A percentile compares a stretch with the other conserved stretches of the same genome.
Conservation (phyloP, 2,113 vertebrate species). For the Eulemur macaco region DNA sequence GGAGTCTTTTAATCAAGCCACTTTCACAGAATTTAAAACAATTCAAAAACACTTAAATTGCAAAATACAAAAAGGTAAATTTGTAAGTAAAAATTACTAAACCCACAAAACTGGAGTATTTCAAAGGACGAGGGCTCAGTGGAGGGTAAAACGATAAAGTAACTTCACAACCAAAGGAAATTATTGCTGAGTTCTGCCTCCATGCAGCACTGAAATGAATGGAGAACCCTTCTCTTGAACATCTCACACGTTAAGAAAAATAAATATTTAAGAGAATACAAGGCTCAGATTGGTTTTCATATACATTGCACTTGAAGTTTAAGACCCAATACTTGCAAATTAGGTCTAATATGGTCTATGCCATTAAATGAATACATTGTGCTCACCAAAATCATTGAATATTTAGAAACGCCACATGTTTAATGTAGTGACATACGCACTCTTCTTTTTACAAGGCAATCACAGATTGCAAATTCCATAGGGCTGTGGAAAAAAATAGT, state of each 20-base stretch:
- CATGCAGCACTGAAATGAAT: constrained; percentile 88
- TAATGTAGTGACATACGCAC: constrained; percentile 89
- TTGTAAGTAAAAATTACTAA: constrained; percentile 74
- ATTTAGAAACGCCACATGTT: constrained; percentile 86
- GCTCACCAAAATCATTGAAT: constrained; percentile 82
- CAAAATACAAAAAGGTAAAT: constrained; percentile 81
- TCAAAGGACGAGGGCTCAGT: constrained; percentile 73
- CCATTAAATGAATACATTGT: constrained; percentile 82
- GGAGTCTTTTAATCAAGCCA: constrained; percentile 48
- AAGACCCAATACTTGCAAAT: constrained; percentile 86
- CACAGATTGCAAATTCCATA: constrained; percentile 95
- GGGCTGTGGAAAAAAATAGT: constrained; percentile 79
- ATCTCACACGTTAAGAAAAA: constrained; percentile 83
- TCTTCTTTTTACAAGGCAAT: constrained; percentile 93
- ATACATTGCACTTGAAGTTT: constrained; percentile 94
- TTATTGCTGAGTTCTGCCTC: constrained; percentile 88
- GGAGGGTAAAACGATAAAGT: constrained; percentile 67
- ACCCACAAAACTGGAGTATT: constrained; percentile 82
- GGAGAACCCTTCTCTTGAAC: constrained; percentile 83
- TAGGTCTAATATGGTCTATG: constrained; percentile 82
- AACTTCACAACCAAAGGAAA: constrained; percentile 65
- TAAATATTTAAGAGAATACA: constrained; percentile 88
- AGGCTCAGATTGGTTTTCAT: constrained; percentile 88
- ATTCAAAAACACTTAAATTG: constrained; percentile 55
- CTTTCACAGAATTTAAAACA: constrained; percentile 70